Evolutionary conservation across 2,888 invertebrate species (phyloP), one percentile per base, ranked within the genome.

Genomic region (Eupithecia inturbata): DNA sequence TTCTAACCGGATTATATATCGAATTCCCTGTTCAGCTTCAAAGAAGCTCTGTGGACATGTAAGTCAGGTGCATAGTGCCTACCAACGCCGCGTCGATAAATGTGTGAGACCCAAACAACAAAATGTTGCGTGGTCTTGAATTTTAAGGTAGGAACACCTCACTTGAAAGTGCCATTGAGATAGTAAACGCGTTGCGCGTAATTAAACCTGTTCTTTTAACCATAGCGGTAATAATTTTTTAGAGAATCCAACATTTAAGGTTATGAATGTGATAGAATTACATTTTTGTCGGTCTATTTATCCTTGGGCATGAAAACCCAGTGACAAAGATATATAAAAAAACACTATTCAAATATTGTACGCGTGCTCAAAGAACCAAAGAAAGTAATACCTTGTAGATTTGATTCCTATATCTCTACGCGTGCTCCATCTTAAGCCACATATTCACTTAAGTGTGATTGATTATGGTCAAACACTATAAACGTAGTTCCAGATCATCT

Each of bases 121-220:
- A 14, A 53, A 22, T 10, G 53, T 70, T 63, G 70, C 67, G 49
- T 70, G 67, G 28, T 36, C 57, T 57, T 26, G 26, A 26, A 26
- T 22, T 57, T 14, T 57, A 26, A 57, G 57, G 57, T 26, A 26
- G 12, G 12, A 57, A 22, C 57, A 14, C 26, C 26, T 22, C 26
- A 57, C n/a, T 31, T 7, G 26, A 68, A 70, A 68, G 39, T 73
- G 60, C 73, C 33, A 57, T 70, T 73, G 62, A 68, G 71, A 71
- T 68, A 71, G 71, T 63, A 67, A 9, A n/a, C 36, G 41, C 6
- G 68, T 64, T 28, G 68, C 26, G 16, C 53, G 62, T 68, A 74
- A 74, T 74, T 68, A 41, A 57, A 19, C 41, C 53, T 39, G 41
- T 39, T 74, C 41, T 16, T 6, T 16, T 62, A 16, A 62, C 57